These are phyloP conservation scores for Halcyon leucocephala DNA, from an alignment of 2,797 vertebrate genomes.

Conservation along the genomic window DNA sequence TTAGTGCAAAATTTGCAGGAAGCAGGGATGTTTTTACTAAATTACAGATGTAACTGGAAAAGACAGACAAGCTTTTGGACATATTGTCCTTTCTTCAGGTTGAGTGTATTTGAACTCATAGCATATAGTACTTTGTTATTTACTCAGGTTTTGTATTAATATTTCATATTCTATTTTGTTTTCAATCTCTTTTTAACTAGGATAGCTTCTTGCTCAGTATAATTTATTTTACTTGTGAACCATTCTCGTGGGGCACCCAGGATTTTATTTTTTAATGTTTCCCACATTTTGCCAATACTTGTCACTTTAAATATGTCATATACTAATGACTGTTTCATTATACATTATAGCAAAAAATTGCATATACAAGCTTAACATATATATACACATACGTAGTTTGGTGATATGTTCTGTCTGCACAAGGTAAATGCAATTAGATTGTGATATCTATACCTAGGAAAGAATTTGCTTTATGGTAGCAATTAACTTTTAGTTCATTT, in stretches of 20 bases:
- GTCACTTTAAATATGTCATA: background rate
- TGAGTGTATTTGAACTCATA: background rate
- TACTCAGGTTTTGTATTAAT: background rate
- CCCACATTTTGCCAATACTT: background rate
- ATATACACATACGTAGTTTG: background rate
- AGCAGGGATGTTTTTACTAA: background rate
- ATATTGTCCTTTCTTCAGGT: background rate
- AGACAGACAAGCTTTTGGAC: background rate
- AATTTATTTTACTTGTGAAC: background rate
- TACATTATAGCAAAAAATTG: background rate
- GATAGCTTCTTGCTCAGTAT: background rate
- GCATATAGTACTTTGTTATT: background rate
- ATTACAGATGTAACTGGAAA: background rate
- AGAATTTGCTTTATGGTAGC: background rate
- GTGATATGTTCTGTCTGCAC: background rate
- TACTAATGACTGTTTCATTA: background rate
- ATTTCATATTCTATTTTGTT: constrained; percentile 21
- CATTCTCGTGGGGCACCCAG: background rate
- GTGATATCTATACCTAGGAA: background rate
- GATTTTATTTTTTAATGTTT: background rate
- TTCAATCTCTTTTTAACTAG: constrained; percentile 10
- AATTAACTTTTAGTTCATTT: background rate
- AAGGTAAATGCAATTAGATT: background rate
- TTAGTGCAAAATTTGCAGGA: background rate
- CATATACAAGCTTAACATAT: background rate